Conservation (phyloP, 2,797 vertebrate species). For the Hoplostethus atlanticus region DNA sequence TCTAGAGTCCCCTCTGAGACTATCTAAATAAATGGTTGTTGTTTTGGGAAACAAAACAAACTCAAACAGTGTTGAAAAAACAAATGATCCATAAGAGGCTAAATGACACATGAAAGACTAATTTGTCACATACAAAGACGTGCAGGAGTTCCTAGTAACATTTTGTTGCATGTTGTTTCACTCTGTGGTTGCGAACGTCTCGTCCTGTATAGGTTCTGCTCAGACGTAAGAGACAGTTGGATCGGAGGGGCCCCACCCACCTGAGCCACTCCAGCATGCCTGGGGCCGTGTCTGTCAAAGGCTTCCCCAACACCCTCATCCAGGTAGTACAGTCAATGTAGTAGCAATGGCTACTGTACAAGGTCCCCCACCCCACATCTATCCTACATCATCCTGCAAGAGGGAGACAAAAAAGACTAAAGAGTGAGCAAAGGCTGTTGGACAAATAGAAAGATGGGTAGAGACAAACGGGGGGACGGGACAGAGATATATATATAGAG, state of each 20-base stretch:
- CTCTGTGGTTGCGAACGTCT: conserved; percentile 60
- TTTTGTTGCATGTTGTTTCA: conserved; percentile 32
- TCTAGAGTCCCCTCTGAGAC: no score
- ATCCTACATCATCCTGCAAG: no score
- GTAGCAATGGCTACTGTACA: conserved; percentile 9
- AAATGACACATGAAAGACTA: conserved; percentile 9
- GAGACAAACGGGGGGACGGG: no score
- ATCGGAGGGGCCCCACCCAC: conserved; percentile 73
- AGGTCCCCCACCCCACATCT: neutral
- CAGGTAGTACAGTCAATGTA: conserved; percentile 77
- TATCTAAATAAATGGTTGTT: no score
- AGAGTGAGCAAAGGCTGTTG: no score
- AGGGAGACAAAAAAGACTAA: neutral
- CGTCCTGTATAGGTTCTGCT: conserved; percentile 57
- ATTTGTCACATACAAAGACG: conserved; percentile 17
- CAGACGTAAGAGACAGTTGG: conserved; percentile 78
- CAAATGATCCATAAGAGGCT: neutral
- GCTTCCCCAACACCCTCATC: conserved; percentile 83
- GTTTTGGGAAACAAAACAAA: no score
- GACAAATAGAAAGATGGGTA: no score
- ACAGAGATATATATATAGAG: no score
- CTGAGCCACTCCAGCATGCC: conserved; percentile 71
- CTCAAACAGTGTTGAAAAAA: no score
- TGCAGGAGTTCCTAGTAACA: conserved; percentile 5
- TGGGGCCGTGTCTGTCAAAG: conserved; percentile 79